These are phyloP conservation scores for Alviniconcha strummeri DNA, from an alignment of 2,888 invertebrate species.

Conservation along the genomic window DNA sequence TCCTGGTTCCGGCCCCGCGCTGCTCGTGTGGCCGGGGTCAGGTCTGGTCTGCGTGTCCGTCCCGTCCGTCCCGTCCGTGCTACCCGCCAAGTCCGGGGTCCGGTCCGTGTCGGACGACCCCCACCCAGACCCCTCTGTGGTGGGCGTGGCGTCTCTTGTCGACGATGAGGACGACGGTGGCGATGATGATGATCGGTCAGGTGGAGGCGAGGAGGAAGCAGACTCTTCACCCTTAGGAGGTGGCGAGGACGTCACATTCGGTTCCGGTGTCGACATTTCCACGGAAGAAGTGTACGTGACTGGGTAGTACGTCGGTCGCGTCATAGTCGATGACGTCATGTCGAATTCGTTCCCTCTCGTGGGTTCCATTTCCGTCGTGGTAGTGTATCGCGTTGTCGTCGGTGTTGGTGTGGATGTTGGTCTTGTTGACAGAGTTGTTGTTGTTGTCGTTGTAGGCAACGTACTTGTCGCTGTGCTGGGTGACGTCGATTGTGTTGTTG, in stretches of 20 bases:
- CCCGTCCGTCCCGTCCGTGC: neutral
- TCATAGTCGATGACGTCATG: neutral
- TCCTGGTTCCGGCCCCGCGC: neutral
- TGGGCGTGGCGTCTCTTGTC: neutral
- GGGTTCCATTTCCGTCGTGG: no score
- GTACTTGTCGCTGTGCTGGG: neutral
- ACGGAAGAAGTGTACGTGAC: neutral
- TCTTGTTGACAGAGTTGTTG: constrained; percentile 8
- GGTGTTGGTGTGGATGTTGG: neutral
- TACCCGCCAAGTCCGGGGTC: neutral
- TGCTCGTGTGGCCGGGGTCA: neutral
- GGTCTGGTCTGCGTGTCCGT: neutral
- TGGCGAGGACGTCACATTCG: no score
- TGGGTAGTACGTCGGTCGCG: neutral
- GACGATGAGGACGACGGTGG: neutral
- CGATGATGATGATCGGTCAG: neutral
- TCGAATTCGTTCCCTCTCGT: neutral
- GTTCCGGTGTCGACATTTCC: no score
- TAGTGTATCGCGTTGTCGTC: constrained; percentile 1
- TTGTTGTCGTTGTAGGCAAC: constrained; percentile 4
- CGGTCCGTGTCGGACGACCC: neutral
- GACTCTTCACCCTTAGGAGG: no score
- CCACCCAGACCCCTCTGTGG: neutral
- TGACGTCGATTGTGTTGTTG: constrained; percentile 15
- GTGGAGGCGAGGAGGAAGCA: neutral